phyloP scores from a whole-genome alignment of 2,113 vertebrate genomes.

The Hyaena hyaena region DNA sequence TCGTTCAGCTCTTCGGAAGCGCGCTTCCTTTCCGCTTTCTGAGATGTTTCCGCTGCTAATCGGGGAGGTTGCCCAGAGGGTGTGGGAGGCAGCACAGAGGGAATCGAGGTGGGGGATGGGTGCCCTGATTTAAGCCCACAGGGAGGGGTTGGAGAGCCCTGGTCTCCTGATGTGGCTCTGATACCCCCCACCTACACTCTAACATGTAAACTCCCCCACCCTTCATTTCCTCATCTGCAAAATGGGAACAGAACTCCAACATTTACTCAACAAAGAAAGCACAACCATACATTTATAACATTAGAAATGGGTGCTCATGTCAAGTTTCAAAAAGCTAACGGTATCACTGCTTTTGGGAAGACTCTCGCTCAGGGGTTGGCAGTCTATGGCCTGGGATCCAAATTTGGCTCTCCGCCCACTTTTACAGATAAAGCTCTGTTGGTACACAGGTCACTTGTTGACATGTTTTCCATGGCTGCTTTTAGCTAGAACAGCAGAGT shows the following conservation, averaged over 20 bases:
- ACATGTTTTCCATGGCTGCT: rapidly evolving
- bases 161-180: rapidly evolving
- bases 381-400: rapidly evolving
- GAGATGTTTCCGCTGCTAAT: not conserved
- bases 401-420: not conserved
- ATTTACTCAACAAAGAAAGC: not conserved
- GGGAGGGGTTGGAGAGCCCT: rapidly evolving
- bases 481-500: not conserved
- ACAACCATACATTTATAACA: not conserved
- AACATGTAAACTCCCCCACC: not conserved
- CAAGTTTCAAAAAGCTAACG: not conserved
- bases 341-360: not conserved
- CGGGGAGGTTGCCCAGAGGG: rapidly evolving
- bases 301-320: not conserved
- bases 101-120: no score
- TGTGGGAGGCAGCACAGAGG: no score
- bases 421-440: not conserved
- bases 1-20: rapidly evolving
- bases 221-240: not conserved
- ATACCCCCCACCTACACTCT: rapidly evolving
- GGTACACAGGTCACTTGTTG: no score
- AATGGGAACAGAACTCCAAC: not conserved
- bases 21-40: no score
- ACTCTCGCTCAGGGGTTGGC: no score
- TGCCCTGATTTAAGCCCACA: not conserved